Evolutionary conservation across 2,888 invertebrate genomes (phyloP), one percentile per base, ranked within the genome.

Genomic region (Drosophila flavopinicola): DNA sequence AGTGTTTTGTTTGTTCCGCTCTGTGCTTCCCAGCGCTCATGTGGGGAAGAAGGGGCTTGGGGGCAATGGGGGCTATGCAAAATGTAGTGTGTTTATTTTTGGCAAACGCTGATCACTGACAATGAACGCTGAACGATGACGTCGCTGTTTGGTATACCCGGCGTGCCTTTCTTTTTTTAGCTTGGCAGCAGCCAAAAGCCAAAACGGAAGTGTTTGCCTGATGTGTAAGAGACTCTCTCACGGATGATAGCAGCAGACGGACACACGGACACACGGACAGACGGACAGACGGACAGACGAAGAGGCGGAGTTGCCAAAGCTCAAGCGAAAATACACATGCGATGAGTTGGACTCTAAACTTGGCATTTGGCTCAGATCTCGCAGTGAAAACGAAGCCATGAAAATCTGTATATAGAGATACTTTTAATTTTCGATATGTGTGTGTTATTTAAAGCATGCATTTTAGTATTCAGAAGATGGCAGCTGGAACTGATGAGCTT

Each of bases 181-280:
- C 58, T 42, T 35, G 49, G 13, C 41, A 39, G 2, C 3, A 38
- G 39, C 35, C 39, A 64, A 59, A 67, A 63, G 24, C 33, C 44
- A 59, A 84, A 86, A 72, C 83, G 83, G 83, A 84, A 84, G 80
- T 86, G 82, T 75, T 86, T 84, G 74, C 52, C 58, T 52, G 82
- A 78, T 86, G 86, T 84, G 86, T 86, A 86, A 85, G 75, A 78
- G 53, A 42, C 29, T 35, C 58, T n/a, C 51, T 24, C 64, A 15
- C 42, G 24, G 23, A 20, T 27, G 27, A 24, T 6, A 9, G 17
- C 20, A 23, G n/a, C 7, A 13, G 41, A 32, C 25, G 17, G 30
- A 41, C 9, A 10, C 15, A 45, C 4, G 6, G 27, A 1, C 2
- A 13, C 6, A 9, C 24, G 23, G 20, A 13, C 7, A 13, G 41